Base-by-base conservation (phyloP, 1,140 invertebrate species). In the Drosophila simulans region DNA sequence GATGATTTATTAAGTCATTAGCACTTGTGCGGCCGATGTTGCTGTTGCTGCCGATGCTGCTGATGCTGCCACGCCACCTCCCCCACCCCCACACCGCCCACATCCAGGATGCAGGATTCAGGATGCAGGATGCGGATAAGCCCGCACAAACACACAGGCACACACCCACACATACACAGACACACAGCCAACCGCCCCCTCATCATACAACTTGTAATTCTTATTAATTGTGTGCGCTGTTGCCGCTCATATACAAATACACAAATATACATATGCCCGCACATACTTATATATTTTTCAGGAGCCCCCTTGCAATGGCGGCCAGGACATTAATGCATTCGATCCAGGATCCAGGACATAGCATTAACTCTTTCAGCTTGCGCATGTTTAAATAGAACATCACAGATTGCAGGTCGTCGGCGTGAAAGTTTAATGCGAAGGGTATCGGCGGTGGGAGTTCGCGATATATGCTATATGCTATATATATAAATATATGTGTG, bases 1-100 rank as follows among this genome's bases (percentile, higher is more conserved):
- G 88, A 91, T 91, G 88, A 91, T 91, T 91, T 91, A 91, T 91
- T 91, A 91, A 91, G 89, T 91, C 89, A 91, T 91, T 91, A 91
- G 89, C 89, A 91, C 89, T 86, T 90, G 85, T 89, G 84, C 49
- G 84, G 85, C 85, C 77, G 66, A 69, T 70, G 66, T 59, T 66
- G 54, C 56, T 42, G 43, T 25, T 54, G 51, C 40, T 49, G 59
- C 17, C 22, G 68, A 45, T 80, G 65, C 46, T 75, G 57, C 12
- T 57, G 59, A 57, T 64, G 66, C 52, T 76, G 78, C 72, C 55
- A 71, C 79, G 68, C 65, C 45, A 17, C 46, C 58, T 46, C 35
- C n/a, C 46, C 27, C 17, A 20, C 51, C 39, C 68, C 58, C 54
- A 64, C 73, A 20, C 62, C 64, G 37, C 39, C 58, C 59, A 51